Evolutionary conservation across 1,140 invertebrate genomes (phyloP), one percentile per base, ranked within the genome.

Genomic region (Triops longicaudatus): DNA sequence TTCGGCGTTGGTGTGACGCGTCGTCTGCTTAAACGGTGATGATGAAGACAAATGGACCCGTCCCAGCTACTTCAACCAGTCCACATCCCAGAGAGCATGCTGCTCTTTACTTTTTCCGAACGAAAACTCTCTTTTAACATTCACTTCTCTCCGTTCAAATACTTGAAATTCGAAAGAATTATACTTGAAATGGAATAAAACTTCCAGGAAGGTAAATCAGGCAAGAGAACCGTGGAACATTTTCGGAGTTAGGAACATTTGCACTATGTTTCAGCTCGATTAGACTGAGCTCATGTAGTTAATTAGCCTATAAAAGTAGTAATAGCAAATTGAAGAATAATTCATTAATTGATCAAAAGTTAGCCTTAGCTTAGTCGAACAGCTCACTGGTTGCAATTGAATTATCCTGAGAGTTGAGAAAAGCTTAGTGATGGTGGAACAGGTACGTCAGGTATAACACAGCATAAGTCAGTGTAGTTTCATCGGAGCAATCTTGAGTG

Each of bases 21-120:
- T 63, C 50, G 50, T 63, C 50, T 63, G 50, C 22, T 63, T 63
- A 63, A 63, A 14, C 50, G 50, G 50, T 22, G 50, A 63, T 63
- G 50, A 63, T 12, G 50, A 63, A 17, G 50, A 63, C 50, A 63
- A 63, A 63, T 63, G 50, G n/a, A n/a, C 10, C 50, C 50, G 50
- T 10, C 50, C 14, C 50, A 63, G 10, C 22, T 63, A 63, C 22
- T 63, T 63, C 50, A 63, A 14, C 50, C 10, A 12, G 50, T 63
- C 50, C 10, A 63, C 50, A 63, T 63, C 50, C 50, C 17, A 22
- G 50, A 63, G 50, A 4, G 50, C 9, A 63, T 63, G 10, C 17
- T 63, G 10, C 50, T 14, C 14, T 22, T 22, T 63, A 6, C 22
- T 22, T 63, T 63, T 17, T 17, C 17, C 6, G 6, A 5, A 14